Base-by-base conservation (phyloP, 2,797 vertebrate species). In the Picus viridis region DNA sequence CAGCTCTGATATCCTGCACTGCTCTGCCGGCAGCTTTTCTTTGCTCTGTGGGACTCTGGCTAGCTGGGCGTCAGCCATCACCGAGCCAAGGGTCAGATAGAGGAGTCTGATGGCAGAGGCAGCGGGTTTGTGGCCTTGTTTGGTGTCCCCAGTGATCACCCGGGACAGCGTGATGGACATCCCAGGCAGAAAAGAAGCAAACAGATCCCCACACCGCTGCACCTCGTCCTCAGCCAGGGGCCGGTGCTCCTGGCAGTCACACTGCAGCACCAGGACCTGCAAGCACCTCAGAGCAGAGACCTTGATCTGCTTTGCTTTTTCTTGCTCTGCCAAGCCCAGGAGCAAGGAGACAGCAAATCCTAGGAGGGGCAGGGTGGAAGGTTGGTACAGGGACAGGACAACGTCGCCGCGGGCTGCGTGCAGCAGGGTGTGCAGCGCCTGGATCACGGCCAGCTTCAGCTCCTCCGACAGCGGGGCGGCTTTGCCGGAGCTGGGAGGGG, bases 131-230 rank as follows among this genome's bases (percentile, higher is more conserved):
- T 99, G 98, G 27, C 99, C 99, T 95, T 99, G 99, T 88, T 98
- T 99, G 74, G 98, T 85, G 73, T 99, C 99, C 81, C 98, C 99
- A 3, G 98, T 97, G 62, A 99, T 98, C 65, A 99, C 93, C 79
- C 98, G 98, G 56, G 98, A 96, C 58, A 98, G 91, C 0, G 98
- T 57, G 8, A 96, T 96, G 34, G 98, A 98, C 86, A 99, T 97
- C 39, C 99, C 99, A 3, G 99, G 99, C 90, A 99, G 91, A 93
- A 99, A 99, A 6, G 98, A 98, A n/a, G 99, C 99, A 95, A 99
- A 97, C 27, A 98, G 90, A 63, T 97, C 96, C 54, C 99, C 98
- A 2, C 98, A 94, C 15, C 78, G 82, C 72, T 84, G 76, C 9
- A 57, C 94, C 86, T 98, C 98, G 0, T 96, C 92, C n/a, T 95